A percentile compares a stretch with the other conserved stretches of the same genome.
These are phyloP conservation scores for Anastrepha ludens DNA, from an alignment of 1,140 invertebrate species.

Conservation along the genomic window DNA sequence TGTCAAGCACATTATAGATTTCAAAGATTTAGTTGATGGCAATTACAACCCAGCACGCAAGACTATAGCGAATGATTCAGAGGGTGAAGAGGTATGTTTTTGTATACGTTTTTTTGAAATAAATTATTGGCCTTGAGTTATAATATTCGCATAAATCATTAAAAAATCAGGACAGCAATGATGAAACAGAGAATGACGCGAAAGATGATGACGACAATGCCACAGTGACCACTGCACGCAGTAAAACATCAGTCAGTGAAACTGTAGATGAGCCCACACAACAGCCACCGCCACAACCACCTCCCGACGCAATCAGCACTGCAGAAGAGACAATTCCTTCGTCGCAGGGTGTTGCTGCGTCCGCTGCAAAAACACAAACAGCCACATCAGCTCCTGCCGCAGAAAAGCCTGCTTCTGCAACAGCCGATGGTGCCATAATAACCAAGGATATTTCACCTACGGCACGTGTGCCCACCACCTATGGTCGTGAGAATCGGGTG, in stretches of 20 bases:
- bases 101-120: not conserved
- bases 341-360: no score
- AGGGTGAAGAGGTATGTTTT: conserved; percentile 53
- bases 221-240: not conserved
- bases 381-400: not conserved
- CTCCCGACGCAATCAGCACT: not conserved
- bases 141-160: conserved; percentile 2
- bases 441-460: conserved; percentile 38
- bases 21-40: conserved; percentile 67
- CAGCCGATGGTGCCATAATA: not conserved
- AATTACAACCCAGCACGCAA: conserved; percentile 63
- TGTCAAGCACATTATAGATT: conserved; percentile 63
- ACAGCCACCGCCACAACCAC: conserved; percentile 55
- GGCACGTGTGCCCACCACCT: conserved; percentile 64
- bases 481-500: conserved; percentile 62
- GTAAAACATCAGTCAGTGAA: conserved; percentile 5
- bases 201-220: conserved; percentile 60
- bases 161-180: conserved; percentile 38
- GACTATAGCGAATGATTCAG: conserved; percentile 39
- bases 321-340: no score
- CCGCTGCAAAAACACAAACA: not conserved
- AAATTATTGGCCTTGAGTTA: not conserved
- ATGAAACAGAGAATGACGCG: conserved; percentile 59
- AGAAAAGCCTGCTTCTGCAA: not conserved
- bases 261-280: not conserved